Evolutionary conservation across 37 sponge, comb jelly and placozoan genomes (phyloP).

Genomic region (Eunapius fragilis): DNA sequence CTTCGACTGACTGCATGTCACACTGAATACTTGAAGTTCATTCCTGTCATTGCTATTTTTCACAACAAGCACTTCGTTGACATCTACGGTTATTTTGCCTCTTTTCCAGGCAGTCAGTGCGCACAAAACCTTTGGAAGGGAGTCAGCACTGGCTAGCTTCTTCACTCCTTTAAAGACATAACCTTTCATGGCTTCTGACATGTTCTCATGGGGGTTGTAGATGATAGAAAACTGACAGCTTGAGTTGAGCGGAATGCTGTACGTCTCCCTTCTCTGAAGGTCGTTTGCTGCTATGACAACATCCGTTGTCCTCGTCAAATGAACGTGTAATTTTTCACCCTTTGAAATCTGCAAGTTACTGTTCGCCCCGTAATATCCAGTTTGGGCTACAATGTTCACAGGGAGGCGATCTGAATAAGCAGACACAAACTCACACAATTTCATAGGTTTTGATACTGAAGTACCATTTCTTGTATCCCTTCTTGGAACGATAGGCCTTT

Average conservation of each 20-base stretch:
- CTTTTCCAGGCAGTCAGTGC: neutral
- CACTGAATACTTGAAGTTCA: neutral
- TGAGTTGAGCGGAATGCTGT: conserved; percentile 26
- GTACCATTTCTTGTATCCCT: neutral
- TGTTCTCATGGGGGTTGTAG: conserved; percentile 1
- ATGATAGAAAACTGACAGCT: neutral
- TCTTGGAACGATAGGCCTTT: neutral
- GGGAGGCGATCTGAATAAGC: neutral
- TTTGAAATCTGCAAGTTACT: neutral
- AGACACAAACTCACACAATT: neutral
- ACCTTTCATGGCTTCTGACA: conserved; percentile 5
- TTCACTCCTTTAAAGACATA: conserved; percentile 9
- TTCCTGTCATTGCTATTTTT: neutral
- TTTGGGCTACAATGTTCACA: neutral
- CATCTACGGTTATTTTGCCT: neutral
- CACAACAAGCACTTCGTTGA: neutral
- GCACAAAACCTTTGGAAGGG: neutral
- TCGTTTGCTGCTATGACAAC: neutral
- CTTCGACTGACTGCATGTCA: neutral
- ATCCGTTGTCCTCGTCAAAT: neutral
- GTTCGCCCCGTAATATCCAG: neutral
- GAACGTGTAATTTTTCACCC: neutral
- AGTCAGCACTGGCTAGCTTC: neutral
- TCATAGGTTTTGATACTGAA: neutral
- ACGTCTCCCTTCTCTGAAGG: neutral